phyloP scores from a whole-genome alignment of 2,888 invertebrate species.

The Bimastos eiseni region DNA sequence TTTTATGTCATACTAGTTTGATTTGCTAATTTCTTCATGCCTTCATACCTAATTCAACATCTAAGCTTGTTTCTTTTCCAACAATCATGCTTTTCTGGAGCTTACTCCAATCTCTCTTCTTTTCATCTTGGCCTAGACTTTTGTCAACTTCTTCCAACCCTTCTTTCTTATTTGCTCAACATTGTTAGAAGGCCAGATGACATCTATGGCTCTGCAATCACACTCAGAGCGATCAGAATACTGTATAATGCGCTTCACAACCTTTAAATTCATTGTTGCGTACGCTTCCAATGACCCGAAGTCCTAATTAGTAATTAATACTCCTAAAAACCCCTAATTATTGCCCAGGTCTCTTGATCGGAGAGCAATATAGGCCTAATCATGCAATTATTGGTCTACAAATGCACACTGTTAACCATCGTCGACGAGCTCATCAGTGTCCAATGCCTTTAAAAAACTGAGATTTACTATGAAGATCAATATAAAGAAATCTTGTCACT shows the following conservation, averaged over 20 bases:
- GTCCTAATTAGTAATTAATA: not conserved
- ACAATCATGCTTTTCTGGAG: too few species aligned
- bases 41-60: not conserved
- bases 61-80: too few species aligned
- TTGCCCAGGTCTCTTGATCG: not conserved
- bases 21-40: not conserved
- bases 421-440: not conserved
- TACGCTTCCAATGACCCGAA: not conserved
- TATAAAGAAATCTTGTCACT: not conserved
- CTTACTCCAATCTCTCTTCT: not conserved
- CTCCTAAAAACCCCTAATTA: not conserved
- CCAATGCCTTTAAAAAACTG: not conserved
- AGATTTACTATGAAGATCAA: not conserved
- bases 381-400: not conserved
- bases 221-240: not conserved
- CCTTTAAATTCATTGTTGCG: not conserved
- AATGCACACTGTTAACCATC: not conserved
- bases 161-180: not conserved
- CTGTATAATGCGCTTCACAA: not conserved
- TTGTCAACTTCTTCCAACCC: not conserved
- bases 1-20: not conserved
- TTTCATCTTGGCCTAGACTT: not conserved
- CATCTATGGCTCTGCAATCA: not conserved
- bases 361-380: not conserved
- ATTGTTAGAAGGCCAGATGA: not conserved